These are phyloP conservation scores for Heteromurus nitidus DNA, from an alignment of 2,888 invertebrate genomes.

Conservation along the genomic window DNA sequence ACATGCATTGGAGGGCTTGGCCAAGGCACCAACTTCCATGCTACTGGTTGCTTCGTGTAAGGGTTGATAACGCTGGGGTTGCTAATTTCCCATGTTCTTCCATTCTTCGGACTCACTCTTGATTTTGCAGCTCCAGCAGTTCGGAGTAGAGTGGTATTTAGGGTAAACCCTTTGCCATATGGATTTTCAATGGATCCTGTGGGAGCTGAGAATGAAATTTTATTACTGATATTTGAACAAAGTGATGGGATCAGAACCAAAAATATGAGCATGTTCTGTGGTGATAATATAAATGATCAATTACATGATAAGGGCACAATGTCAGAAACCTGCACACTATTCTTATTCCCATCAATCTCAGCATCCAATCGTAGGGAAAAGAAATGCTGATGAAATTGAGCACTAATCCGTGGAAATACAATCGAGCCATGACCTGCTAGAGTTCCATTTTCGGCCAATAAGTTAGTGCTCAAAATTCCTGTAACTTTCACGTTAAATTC, in stretches of 20 bases:
- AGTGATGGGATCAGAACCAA: not conserved
- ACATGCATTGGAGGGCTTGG: constrained; percentile 34
- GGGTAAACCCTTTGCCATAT: constrained; percentile 58
- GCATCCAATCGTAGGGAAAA: constrained; percentile 50
- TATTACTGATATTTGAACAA: not conserved
- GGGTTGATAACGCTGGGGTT: constrained; percentile 38
- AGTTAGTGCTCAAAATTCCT: constrained; percentile 47
- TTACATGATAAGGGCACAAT: constrained; percentile 29
- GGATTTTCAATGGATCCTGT: constrained; percentile 54
- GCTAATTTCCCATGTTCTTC: constrained; percentile 51
- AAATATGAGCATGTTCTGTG: not conserved
- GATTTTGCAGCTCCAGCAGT: constrained; percentile 46
- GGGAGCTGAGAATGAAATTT: constrained; percentile 5
- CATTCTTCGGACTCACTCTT: constrained; percentile 20
- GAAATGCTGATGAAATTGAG: constrained; percentile 62
- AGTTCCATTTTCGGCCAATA: constrained; percentile 17
- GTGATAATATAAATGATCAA: too few species aligned
- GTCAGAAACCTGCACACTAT: constrained; percentile 50
- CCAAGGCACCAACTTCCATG: constrained; percentile 46
- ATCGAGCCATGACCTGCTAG: constrained; percentile 22
- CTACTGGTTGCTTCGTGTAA: constrained; percentile 34
- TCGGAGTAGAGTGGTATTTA: constrained; percentile 12
- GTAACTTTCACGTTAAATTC: constrained; percentile 50
- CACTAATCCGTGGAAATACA: constrained; percentile 43
- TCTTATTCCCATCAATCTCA: constrained; percentile 60